phyloP scores from a whole-genome alignment of 2,888 invertebrate species.

The Epiblema foenella region DNA sequence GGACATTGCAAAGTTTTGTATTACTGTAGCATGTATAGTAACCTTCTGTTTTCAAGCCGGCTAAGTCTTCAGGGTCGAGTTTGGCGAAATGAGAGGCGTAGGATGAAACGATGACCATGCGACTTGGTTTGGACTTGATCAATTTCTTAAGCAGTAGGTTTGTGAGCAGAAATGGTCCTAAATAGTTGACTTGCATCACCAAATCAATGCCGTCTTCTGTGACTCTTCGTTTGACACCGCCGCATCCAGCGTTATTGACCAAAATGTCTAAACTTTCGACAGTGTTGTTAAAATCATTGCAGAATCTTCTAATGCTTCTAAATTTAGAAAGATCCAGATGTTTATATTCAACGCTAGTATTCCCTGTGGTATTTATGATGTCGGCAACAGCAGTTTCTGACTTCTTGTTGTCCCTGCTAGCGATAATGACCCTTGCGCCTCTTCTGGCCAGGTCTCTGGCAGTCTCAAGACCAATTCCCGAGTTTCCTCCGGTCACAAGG shows the following conservation, averaged over 20 bases:
- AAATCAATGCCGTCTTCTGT: slow-evolving; percentile 86
- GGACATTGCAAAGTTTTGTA: slow-evolving; percentile 72
- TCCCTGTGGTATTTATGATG: slow-evolving; percentile 88
- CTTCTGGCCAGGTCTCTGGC: slow-evolving; percentile 88
- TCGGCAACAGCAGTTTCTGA: slow-evolving; percentile 88
- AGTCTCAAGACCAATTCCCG: slow-evolving; percentile 92
- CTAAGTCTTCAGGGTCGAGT: slow-evolving; percentile 69
- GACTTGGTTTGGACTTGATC: slow-evolving; percentile 67
- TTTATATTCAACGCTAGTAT: slow-evolving; percentile 87
- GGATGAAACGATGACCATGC: slow-evolving; percentile 78
- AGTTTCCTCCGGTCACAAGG: slow-evolving; percentile 92
- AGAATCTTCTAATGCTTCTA: slow-evolving; percentile 84
- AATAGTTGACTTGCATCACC: slow-evolving; percentile 88
- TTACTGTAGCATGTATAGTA: slow-evolving; percentile 72
- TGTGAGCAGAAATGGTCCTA: slow-evolving; percentile 90
- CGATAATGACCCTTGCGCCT: slow-evolving; percentile 89
- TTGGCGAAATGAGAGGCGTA: slow-evolving; percentile 70
- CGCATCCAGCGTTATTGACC: slow-evolving; percentile 87
- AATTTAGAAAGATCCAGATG: slow-evolving; percentile 81
- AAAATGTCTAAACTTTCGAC: slow-evolving; percentile 85
- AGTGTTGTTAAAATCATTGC: slow-evolving; percentile 81
- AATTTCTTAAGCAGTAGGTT: slow-evolving; percentile 84
- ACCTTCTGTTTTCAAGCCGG: slow-evolving; percentile 56
- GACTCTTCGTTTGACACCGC: slow-evolving; percentile 59
- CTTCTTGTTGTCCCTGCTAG: slow-evolving; percentile 89